Percentiles rank a stretch among this genome's conserved stretches.
phyloP scores from a whole-genome alignment of 2,797 vertebrate genomes.

The Notolabrus celidotus region DNA sequence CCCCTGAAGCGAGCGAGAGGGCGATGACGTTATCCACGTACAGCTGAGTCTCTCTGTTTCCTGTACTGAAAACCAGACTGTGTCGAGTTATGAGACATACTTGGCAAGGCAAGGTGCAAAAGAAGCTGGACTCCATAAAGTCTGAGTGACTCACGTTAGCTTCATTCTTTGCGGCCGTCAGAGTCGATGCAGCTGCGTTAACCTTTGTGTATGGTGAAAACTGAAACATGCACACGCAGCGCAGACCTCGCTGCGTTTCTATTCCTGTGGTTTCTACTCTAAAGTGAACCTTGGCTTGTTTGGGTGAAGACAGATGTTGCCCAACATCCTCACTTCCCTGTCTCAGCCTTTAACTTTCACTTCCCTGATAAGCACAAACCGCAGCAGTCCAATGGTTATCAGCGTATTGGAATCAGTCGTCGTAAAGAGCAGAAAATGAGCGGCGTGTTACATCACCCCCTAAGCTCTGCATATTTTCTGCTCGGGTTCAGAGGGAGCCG shows the following conservation, averaged over 20 bases:
- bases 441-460: not conserved
- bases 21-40: too few relatives aligned
- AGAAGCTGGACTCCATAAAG: too few relatives aligned
- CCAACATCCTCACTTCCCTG: conserved; percentile 66
- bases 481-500: not conserved
- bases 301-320: conserved; percentile 48
- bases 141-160: too few relatives aligned
- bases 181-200: not conserved
- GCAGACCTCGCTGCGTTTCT: conserved; percentile 1
- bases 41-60: too few relatives aligned
- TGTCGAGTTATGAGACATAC: too few relatives aligned
- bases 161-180: too few relatives aligned
- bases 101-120: too few relatives aligned
- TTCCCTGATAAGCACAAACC: conserved; percentile 47
- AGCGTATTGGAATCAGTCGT: not conserved
- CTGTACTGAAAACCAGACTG: too few relatives aligned
- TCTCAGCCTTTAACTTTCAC: conserved; percentile 66
- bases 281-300: conserved; percentile 40
- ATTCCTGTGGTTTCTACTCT: conserved; percentile 26
- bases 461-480: not conserved
- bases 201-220: not conserved
- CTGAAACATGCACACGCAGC: not conserved
- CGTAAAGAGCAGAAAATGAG: not conserved
- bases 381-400: not conserved
- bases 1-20: too few relatives aligned